Evolutionary conservation across 2,888 invertebrate genomes (phyloP).

Genomic region (Meiosimyza decipiens): DNA sequence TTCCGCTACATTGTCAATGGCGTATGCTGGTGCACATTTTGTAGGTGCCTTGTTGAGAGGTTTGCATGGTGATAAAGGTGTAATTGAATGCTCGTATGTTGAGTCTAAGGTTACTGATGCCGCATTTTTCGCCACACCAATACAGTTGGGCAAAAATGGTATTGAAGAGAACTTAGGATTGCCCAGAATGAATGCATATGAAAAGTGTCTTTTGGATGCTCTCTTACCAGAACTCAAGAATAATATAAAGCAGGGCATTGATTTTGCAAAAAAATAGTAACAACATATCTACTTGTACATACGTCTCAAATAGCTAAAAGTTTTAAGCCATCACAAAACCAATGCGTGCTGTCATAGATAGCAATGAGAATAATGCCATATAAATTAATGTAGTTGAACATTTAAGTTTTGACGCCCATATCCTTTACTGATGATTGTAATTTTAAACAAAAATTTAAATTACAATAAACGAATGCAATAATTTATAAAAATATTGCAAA

Average conservation of each 20-base stretch:
- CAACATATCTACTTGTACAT: too few species aligned
- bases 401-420: too few species aligned
- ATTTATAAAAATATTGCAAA: too few species aligned
- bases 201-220: slow-evolving; percentile 81
- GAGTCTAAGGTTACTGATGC: slow-evolving; percentile 85
- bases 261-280: slow-evolving; percentile 75
- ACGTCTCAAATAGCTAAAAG: too few species aligned
- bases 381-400: too few species aligned
- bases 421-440: too few species aligned
- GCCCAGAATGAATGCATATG: slow-evolving; percentile 86
- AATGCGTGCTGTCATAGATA: too few species aligned
- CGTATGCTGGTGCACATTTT: slow-evolving; percentile 92
- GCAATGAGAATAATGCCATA: too few species aligned
- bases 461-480: too few species aligned
- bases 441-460: too few species aligned
- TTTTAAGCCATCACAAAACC: too few species aligned
- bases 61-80: slow-evolving; percentile 67
- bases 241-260: slow-evolving; percentile 94
- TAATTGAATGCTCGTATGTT: slow-evolving; percentile 92
- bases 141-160: slow-evolving; percentile 89
- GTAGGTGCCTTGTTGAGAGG: slow-evolving; percentile 83
- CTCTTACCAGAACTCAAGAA: slow-evolving; percentile 93
- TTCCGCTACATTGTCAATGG: slow-evolving; percentile 98
- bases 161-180: slow-evolving; percentile 93
- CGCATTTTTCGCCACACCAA: slow-evolving; percentile 92